phyloP scores from a whole-genome alignment of 2,797 vertebrate genomes.

The Helarctos malayanus region DNA sequence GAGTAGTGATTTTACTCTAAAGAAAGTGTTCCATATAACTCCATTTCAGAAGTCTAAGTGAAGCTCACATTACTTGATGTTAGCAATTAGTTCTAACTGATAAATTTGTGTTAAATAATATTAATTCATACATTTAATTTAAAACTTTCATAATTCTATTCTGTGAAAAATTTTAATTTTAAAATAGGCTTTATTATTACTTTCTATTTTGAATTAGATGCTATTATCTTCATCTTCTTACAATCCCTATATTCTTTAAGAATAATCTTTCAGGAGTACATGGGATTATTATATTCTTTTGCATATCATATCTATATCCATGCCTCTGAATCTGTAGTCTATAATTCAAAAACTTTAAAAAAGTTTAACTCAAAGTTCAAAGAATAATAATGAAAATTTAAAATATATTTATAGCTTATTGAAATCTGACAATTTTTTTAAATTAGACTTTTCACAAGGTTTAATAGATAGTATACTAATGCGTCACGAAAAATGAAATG shows the following conservation, averaged over 20 bases:
- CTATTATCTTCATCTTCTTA: background rate
- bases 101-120: background rate
- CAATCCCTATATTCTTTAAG: background rate
- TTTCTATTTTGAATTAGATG: background rate
- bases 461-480: background rate
- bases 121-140: background rate
- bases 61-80: background rate
- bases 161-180: background rate
- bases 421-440: background rate
- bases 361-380: background rate
- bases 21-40: background rate
- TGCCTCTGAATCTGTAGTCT: background rate
- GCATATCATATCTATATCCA: background rate
- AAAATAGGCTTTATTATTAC: background rate
- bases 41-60: constrained; percentile 53
- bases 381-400: background rate
- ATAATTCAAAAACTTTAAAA: background rate
- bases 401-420: background rate
- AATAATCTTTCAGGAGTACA: background rate
- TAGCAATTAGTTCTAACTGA: background rate
- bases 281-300: background rate
- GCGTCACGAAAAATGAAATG: background rate
- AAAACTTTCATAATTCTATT: background rate
- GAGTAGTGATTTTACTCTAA: constrained; percentile 11
- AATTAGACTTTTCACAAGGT: background rate